phyloP scores from a whole-genome alignment of 2,113 vertebrate species.

The Zosterops japonicus region DNA sequence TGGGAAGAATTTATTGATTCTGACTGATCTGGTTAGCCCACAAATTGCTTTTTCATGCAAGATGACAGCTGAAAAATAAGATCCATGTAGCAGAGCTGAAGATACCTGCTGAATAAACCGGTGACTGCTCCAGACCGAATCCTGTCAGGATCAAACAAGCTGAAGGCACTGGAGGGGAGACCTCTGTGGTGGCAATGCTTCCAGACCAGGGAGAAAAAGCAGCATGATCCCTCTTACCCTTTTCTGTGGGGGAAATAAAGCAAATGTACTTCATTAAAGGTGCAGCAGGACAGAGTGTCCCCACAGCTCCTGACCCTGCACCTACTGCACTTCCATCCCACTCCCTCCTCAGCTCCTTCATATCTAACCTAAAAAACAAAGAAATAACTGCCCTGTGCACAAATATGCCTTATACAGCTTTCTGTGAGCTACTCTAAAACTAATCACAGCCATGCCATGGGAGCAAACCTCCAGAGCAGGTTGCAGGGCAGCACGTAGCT shows the following conservation, averaged over 20 bases:
- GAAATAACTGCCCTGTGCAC: fast-evolving
- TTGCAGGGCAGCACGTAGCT: not conserved
- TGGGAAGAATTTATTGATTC: not conserved
- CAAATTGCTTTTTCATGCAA: not conserved
- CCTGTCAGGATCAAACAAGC: not conserved
- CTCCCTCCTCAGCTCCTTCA: not conserved
- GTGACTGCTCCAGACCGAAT: not conserved
- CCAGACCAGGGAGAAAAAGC: not conserved
- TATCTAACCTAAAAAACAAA: not conserved
- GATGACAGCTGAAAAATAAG: not conserved
- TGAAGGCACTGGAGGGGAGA: not conserved
- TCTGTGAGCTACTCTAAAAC: not conserved
- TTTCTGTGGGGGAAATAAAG: not conserved
- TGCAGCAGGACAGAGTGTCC: not conserved
- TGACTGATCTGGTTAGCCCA: not conserved
- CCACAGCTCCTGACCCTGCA: not conserved
- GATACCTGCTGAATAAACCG: not conserved
- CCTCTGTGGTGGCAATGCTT: not conserved
- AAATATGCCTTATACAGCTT: not conserved
- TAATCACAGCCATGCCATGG: not conserved
- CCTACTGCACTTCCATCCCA: fast-evolving
- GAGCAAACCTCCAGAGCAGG: not conserved
- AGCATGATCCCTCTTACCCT: not conserved
- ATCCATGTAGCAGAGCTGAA: not conserved
- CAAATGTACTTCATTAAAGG: not conserved